These are phyloP conservation scores for Heterodera schachtii DNA, from an alignment of 1,140 invertebrate genomes.

Conservation along the genomic window DNA sequence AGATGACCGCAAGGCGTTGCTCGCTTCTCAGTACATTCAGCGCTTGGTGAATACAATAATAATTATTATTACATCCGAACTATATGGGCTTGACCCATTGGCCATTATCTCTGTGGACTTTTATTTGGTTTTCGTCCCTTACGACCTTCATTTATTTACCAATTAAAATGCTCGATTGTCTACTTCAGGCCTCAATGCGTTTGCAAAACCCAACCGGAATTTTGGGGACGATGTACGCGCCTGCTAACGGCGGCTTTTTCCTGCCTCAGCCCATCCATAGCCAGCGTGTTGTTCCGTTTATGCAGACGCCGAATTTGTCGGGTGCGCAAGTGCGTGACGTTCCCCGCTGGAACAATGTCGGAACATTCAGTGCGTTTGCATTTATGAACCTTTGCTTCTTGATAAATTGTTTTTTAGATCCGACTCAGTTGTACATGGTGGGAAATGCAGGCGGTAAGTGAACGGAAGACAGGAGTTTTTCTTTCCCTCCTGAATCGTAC, in stretches of 20 bases:
- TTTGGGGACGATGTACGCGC: constrained; percentile 76
- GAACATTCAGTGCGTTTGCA: constrained; percentile 29
- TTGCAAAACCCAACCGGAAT: constrained; percentile 74
- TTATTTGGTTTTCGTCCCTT: no score
- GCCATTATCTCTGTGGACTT: no score
- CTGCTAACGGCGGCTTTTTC: constrained; percentile 82
- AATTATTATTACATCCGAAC: no score
- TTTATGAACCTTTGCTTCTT: not conserved
- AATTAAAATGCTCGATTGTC: not conserved
- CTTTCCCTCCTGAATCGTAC: no score
- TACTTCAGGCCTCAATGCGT: constrained; percentile 77
- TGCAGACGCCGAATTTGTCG: constrained; percentile 81
- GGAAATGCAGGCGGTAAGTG: constrained; percentile 26
- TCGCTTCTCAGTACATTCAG: constrained; percentile 96
- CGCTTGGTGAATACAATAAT: constrained; percentile 71
- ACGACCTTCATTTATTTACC: no score
- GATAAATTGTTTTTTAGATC: constrained; percentile 27
- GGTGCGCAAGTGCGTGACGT: constrained; percentile 74
- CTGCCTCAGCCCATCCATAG: constrained; percentile 76
- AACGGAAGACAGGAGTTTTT: not conserved
- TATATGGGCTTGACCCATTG: not conserved
- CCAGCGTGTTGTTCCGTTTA: constrained; percentile 79
- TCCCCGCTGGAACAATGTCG: constrained; percentile 77
- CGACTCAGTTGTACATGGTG: constrained; percentile 42
- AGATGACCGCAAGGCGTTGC: constrained; percentile 89